Evolutionary conservation across 1,140 invertebrate species (phyloP).

Genomic region (Ceratina japonica): DNA sequence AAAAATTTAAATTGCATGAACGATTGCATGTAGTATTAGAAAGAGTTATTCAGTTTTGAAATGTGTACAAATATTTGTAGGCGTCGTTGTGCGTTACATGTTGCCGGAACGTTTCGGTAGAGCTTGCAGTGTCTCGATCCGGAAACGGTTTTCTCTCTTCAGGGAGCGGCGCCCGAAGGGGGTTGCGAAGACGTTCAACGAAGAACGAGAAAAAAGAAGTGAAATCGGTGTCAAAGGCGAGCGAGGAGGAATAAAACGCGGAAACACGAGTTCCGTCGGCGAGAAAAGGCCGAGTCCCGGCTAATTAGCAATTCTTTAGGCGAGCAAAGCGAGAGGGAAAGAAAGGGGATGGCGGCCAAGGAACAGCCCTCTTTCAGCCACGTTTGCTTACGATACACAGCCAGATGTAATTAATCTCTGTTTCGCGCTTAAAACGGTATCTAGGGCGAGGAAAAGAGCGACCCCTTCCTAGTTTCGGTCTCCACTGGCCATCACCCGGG

Average conservation of each 20-base stretch:
- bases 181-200: too few species aligned
- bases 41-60: too few species aligned
- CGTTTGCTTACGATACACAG: slow-evolving; percentile 65
- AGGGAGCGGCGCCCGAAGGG: too few species aligned
- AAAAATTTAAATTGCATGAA: too few species aligned
- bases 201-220: too few species aligned
- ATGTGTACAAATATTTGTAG: too few species aligned
- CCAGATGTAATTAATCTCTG: slow-evolving; percentile 64
- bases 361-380: slow-evolving; percentile 15
- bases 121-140: too few species aligned
- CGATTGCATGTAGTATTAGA: too few species aligned
- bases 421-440: slow-evolving; percentile 50
- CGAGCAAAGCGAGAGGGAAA: slow-evolving; percentile 37
- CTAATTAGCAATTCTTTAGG: slow-evolving; percentile 67
- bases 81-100: too few species aligned
- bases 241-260: not conserved
- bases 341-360: slow-evolving; percentile 20
- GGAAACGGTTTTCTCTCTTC: too few species aligned
- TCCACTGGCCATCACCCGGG: too few species aligned
- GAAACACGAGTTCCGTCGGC: not conserved
- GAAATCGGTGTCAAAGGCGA: slow-evolving; percentile 11
- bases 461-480: not conserved
- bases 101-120: too few species aligned
- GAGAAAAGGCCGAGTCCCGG: slow-evolving; percentile 32
- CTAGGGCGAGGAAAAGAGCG: slow-evolving; percentile 33